These are phyloP conservation scores for Opisthocomus hoazin DNA, from an alignment of 2,113 vertebrate species.

Conservation along the genomic window DNA sequence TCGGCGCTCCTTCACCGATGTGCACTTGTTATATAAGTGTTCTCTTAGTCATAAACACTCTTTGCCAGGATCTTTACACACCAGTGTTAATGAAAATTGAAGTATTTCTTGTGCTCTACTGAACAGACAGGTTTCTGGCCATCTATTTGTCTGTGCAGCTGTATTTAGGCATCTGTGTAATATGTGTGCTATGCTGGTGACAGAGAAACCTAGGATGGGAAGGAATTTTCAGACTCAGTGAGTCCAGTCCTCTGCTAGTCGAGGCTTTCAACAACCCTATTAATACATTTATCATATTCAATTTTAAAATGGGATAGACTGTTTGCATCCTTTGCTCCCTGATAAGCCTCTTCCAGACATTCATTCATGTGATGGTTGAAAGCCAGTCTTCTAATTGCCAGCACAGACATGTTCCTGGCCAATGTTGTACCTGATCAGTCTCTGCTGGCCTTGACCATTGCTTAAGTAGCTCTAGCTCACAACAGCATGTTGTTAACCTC, in stretches of 20 bases:
- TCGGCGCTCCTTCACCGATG: fast-evolving
- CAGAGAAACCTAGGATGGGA: background rate
- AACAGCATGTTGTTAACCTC: background rate
- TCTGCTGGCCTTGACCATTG: background rate
- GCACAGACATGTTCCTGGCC: background rate
- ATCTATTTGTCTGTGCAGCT: background rate
- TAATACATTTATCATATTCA: background rate
- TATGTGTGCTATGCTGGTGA: background rate
- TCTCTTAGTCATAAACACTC: background rate
- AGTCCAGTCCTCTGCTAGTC: background rate
- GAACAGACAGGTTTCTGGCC: background rate
- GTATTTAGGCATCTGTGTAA: background rate
- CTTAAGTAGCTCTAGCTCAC: background rate
- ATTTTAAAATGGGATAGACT: background rate
- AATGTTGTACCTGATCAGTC: background rate
- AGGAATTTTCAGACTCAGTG: background rate
- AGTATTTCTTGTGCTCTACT: background rate
- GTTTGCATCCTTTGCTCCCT: background rate
- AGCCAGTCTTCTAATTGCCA: background rate
- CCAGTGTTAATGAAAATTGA: background rate
- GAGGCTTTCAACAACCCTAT: background rate
- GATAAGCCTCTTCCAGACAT: background rate
- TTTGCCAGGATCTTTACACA: background rate
- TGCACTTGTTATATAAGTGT: background rate
- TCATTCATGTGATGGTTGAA: background rate